phyloP scores from a whole-genome alignment of 2,888 invertebrate genomes.

The Volucella inflata region DNA sequence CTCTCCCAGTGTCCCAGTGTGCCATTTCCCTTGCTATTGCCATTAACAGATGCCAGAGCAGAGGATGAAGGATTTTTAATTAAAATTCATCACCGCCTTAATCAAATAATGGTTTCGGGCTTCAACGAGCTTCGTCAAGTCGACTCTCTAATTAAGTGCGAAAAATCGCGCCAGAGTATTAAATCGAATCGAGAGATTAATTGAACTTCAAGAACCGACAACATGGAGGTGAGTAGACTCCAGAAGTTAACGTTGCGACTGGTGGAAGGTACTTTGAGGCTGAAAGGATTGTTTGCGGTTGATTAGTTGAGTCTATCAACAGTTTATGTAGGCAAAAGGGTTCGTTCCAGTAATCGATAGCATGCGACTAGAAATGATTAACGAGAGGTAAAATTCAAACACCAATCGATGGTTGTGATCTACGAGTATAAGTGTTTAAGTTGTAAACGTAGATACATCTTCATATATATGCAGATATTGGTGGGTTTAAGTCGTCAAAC shows the following conservation, averaged over 20 bases:
- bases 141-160: conserved; percentile 82
- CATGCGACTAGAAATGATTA: conserved; percentile 33
- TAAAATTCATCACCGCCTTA: conserved; percentile 84
- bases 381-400: conserved; percentile 1
- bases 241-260: conserved; percentile 25
- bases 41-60: conserved; percentile 48
- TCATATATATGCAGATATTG: too few species aligned
- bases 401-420: too few species aligned
- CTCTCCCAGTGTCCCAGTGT: conserved; percentile 35
- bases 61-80: conserved; percentile 81
- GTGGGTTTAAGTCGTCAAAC: too few species aligned
- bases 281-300: conserved; percentile 38
- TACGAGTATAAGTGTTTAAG: too few species aligned
- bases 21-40: conserved; percentile 25
- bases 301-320: background rate
- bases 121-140: conserved; percentile 76
- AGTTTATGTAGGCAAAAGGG: conserved; percentile 10
- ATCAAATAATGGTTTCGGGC: conserved; percentile 82
- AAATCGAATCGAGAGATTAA: conserved; percentile 83
- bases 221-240: conserved; percentile 18
- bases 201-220: conserved; percentile 75
- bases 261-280: conserved; percentile 19
- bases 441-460: too few species aligned
- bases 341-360: conserved; percentile 40
- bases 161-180: conserved; percentile 82